These are phyloP conservation scores for Eurois occulta DNA, from an alignment of 2,888 invertebrate genomes.

Conservation along the genomic window DNA sequence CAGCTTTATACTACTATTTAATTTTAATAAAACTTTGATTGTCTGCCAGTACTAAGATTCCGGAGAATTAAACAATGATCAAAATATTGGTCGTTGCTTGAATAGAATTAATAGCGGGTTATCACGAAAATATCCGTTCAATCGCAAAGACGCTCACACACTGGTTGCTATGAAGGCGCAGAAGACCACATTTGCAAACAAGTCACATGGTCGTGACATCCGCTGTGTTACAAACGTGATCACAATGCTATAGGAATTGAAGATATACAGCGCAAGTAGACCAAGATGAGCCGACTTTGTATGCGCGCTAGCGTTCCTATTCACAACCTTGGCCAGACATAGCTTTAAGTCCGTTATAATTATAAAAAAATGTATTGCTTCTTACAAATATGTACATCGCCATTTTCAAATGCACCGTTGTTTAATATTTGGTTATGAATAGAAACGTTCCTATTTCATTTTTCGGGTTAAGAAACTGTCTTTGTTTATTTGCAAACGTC, in stretches of 20 bases:
- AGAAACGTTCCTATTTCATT: constrained; percentile 29
- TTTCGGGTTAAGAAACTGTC: constrained; percentile 9
- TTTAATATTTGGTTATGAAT: constrained; percentile 53
- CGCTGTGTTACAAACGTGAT: constrained; percentile 85
- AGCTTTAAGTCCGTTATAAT: constrained; percentile 82
- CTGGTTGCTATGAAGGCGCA: constrained; percentile 77
- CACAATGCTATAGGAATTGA: constrained; percentile 75
- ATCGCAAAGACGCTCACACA: constrained; percentile 78
- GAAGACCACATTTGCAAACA: constrained; percentile 81
- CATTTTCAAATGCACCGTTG: constrained; percentile 80
- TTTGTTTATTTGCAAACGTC: constrained; percentile 6
- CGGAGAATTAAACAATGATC: constrained; percentile 42
- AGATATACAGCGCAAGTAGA: constrained; percentile 75
- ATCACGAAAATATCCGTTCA: constrained; percentile 78
- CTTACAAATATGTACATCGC: constrained; percentile 69
- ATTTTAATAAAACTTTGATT: constrained; percentile 18
- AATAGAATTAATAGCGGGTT: constrained; percentile 42
- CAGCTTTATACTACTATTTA: neutral
- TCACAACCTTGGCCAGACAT: constrained; percentile 81
- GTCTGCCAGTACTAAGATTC: neutral
- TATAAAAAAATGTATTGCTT: constrained; percentile 77
- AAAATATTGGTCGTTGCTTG: constrained; percentile 41
- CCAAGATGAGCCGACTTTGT: constrained; percentile 76
- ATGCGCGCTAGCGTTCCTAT: constrained; percentile 75
- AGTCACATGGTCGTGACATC: constrained; percentile 86